These are phyloP conservation scores for Arctia plantaginis DNA, from an alignment of 2,888 invertebrate genomes.

Conservation along the genomic window DNA sequence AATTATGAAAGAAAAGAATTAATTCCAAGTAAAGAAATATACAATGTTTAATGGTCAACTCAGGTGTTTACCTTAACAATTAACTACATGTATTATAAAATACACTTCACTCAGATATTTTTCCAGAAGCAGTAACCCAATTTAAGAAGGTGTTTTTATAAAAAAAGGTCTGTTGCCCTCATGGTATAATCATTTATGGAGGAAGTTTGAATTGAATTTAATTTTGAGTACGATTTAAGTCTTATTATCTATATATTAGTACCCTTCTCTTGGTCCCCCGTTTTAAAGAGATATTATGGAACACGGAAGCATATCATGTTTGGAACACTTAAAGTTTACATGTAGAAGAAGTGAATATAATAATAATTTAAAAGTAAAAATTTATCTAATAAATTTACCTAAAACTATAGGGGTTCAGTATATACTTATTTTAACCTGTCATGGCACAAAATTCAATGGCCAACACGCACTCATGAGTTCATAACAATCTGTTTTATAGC, in stretches of 20 bases:
- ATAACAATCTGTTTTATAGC: no score
- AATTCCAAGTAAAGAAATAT: neutral
- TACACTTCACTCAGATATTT: neutral
- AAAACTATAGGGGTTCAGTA: no score
- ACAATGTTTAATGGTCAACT: neutral
- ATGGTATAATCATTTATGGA: slow-evolving; percentile 1
- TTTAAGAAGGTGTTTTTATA: slow-evolving; percentile 1
- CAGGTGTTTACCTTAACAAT: slow-evolving; percentile 5
- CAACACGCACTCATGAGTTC: no score
- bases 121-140: slow-evolving; percentile 4
- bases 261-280: no score
- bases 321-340: no score
- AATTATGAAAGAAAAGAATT: neutral
- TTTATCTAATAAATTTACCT: no score
- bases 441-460: no score
- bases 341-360: no score
- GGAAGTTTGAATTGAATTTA: neutral
- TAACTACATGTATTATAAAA: neutral
- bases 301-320: no score
- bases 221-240: neutral
- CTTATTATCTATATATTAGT: neutral
- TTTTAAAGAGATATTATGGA: no score
- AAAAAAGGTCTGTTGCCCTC: slow-evolving; percentile 1
- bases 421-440: no score
- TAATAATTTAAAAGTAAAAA: no score